Percentiles rank a stretch among this genome's conserved stretches.
Evolutionary conservation across 2,113 vertebrate genomes (phyloP).

Genomic region (Euleptes europaea): DNA sequence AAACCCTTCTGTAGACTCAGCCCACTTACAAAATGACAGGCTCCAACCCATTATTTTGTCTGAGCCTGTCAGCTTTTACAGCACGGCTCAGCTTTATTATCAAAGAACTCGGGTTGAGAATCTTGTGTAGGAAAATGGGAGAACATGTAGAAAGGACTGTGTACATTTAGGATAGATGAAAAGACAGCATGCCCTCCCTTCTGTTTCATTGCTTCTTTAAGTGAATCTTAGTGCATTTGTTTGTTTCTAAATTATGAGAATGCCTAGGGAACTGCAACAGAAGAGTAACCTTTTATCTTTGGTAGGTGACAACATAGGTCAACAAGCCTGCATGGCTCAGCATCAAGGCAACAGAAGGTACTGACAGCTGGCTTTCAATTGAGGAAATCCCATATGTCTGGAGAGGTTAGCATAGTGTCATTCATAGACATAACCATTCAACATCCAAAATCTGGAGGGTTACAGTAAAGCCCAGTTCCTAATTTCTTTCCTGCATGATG

Average conservation of each 20-base stretch:
- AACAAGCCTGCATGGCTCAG: not conserved
- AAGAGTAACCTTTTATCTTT: constrained; percentile 10
- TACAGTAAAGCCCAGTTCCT: not conserved
- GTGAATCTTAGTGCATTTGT: not conserved
- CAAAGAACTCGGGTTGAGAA: not conserved
- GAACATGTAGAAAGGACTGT: rapidly evolving
- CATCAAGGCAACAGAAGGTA: not conserved
- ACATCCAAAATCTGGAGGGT: not conserved
- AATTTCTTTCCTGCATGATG: not conserved
- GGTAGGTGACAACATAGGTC: not conserved
- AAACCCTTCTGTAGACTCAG: too few species aligned
- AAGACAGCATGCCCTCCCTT: not conserved
- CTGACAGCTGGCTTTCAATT: not conserved
- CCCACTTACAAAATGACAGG: too few species aligned
- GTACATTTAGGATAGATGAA: rapidly evolving
- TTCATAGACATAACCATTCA: not conserved
- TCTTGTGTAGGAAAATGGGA: not conserved
- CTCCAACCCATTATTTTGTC: too few species aligned
- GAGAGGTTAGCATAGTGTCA: not conserved
- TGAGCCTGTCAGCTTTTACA: not conserved
- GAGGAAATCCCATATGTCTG: not conserved
- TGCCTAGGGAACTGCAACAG: not conserved
- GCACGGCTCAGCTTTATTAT: not conserved
- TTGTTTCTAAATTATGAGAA: not conserved
- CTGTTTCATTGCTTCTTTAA: rapidly evolving